phyloP scores from a whole-genome alignment of 2,888 invertebrate genomes.

The Nesidiocoris tenuis region DNA sequence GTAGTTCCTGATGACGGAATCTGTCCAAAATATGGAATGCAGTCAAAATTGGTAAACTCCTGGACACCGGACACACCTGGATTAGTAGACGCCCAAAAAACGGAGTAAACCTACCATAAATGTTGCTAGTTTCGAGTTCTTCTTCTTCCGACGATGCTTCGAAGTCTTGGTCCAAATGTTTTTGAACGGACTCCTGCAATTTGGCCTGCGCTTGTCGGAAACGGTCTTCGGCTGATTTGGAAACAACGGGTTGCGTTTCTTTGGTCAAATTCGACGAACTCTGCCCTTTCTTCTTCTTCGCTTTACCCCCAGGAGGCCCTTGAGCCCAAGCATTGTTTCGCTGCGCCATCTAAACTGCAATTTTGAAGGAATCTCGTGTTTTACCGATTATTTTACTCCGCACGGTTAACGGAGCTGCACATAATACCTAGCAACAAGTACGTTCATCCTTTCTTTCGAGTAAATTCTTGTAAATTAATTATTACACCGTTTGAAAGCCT shows the following conservation, averaged over 20 bases:
- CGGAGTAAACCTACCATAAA: no score
- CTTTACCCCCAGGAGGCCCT: neutral
- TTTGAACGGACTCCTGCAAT: slow-evolving; percentile 48
- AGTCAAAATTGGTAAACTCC: no score
- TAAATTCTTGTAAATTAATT: no score
- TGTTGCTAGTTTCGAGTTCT: slow-evolving; percentile 49
- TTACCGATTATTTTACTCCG: no score
- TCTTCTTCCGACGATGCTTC: slow-evolving; percentile 50
- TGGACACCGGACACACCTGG: no score
- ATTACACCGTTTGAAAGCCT: no score
- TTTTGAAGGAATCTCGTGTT: no score
- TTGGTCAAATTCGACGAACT: neutral
- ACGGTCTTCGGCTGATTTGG: slow-evolving; percentile 38
- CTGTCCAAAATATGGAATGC: slow-evolving; percentile 54
- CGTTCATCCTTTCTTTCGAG: no score
- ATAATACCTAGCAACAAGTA: no score
- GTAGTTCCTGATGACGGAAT: slow-evolving; percentile 59
- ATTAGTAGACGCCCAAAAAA: no score
- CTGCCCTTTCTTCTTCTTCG: neutral
- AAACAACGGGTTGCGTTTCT: neutral
- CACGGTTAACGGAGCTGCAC: no score
- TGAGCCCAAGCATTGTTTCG: slow-evolving; percentile 20
- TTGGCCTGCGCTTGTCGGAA: slow-evolving; percentile 48
- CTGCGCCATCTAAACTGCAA: no score
- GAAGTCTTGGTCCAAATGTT: slow-evolving; percentile 48